Evolutionary conservation across 2,888 invertebrate species (phyloP).

Genomic region (Lottia gigantea): DNA sequence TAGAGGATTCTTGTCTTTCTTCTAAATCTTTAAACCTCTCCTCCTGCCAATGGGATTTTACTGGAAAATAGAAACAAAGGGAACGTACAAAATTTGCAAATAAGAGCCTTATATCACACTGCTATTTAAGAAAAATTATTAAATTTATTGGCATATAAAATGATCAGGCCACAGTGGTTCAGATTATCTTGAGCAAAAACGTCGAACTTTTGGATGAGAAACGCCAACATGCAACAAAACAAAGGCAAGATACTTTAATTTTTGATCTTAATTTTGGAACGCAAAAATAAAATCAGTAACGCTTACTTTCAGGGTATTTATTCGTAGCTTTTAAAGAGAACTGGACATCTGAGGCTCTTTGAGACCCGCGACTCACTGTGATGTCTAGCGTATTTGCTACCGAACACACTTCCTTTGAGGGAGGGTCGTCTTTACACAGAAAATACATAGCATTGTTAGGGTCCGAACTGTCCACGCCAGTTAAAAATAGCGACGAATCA

Average conservation of each 20-base stretch:
- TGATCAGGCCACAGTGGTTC: too few species aligned
- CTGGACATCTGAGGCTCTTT: not conserved
- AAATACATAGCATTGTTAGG: not conserved
- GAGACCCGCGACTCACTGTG: not conserved
- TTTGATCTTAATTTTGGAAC: too few species aligned
- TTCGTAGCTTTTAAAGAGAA: not conserved
- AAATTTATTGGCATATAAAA: too few species aligned
- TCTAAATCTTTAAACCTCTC: not conserved
- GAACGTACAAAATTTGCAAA: too few species aligned
- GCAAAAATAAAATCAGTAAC: too few species aligned
- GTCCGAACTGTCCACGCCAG: not conserved
- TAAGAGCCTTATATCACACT: too few species aligned
- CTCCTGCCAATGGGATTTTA: not conserved
- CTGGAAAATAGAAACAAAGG: too few species aligned
- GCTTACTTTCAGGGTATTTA: not conserved
- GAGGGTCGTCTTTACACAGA: not conserved
- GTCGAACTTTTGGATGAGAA: too few species aligned
- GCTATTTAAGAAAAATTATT: too few species aligned
- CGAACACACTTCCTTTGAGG: not conserved
- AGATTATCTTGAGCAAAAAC: too few species aligned
- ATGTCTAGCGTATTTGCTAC: not conserved
- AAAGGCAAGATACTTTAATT: too few species aligned
- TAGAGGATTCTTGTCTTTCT: conserved; percentile 5
- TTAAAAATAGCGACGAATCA: not conserved
- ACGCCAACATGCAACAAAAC: too few species aligned